Conservation (phyloP, 1,140 invertebrate species). For the Anoplolepis gracilipes region DNA sequence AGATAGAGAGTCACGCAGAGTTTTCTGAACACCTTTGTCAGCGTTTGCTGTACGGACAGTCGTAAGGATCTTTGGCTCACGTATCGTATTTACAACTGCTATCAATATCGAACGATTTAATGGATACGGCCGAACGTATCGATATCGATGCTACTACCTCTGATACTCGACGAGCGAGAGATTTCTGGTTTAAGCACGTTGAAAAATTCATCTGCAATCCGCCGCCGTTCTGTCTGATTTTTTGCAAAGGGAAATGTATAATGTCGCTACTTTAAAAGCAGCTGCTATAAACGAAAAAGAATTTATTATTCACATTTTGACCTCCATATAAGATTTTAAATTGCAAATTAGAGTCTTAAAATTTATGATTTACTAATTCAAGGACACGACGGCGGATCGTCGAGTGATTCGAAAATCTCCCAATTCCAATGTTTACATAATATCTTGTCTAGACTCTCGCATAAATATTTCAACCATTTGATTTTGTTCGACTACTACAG, state of each 20-base stretch:
- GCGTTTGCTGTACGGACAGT: conserved; percentile 59
- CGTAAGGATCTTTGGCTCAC: conserved; percentile 61
- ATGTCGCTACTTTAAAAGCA: background rate
- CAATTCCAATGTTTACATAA: conserved; percentile 21
- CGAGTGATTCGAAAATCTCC: background rate
- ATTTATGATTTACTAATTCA: background rate
- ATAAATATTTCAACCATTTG: conserved; percentile 30
- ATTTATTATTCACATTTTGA: conserved; percentile 21
- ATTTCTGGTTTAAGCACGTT: conserved; percentile 52
- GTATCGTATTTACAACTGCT: conserved; percentile 58
- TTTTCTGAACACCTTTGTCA: conserved; percentile 69
- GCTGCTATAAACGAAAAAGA: background rate
- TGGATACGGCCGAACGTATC: conserved; percentile 49
- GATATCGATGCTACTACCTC: conserved; percentile 8
- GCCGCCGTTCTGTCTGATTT: conserved; percentile 26
- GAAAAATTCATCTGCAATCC: conserved; percentile 47
- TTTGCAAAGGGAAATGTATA: background rate
- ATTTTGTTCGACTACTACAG: conserved; percentile 16
- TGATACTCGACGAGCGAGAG: conserved; percentile 8
- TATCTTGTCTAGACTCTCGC: conserved; percentile 17
- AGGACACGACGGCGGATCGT: background rate
- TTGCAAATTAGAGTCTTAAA: background rate
- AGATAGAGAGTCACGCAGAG: background rate
- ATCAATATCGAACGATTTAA: conserved; percentile 59
- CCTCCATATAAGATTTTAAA: background rate